Percentiles rank a stretch among this genome's conserved stretches.
Conservation (phyloP, 1,140 invertebrate genomes). For the Trachelipus rathkii region DNA sequence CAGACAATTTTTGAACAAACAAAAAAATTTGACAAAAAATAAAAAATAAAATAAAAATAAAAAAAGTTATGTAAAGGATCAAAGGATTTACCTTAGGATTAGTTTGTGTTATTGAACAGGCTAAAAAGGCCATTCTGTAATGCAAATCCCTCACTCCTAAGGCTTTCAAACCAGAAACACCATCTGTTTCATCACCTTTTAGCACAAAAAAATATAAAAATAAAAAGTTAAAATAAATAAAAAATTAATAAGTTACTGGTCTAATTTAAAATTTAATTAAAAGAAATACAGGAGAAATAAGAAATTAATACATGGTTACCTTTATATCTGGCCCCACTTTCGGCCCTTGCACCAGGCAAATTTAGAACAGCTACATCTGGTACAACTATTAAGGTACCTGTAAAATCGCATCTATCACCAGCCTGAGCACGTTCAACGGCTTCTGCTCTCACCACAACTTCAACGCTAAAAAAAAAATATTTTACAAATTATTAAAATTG, state of each 20-base stretch:
- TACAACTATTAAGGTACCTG: constrained; percentile 93
- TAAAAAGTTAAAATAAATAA: no score
- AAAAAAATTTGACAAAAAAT: no score
- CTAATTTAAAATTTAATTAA: background rate
- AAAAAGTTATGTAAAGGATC: no score
- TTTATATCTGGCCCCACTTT: constrained; percentile 70
- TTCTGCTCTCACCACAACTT: constrained; percentile 93
- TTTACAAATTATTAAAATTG: no score
- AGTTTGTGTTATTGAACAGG: constrained; percentile 81
- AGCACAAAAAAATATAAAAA: background rate
- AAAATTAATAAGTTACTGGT: background rate
- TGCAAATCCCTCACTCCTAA: constrained; percentile 93
- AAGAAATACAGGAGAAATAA: background rate
- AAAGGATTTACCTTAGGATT: constrained; percentile 62
- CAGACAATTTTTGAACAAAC: no score
- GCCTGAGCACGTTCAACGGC: constrained; percentile 94
- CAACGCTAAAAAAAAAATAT: constrained; percentile 62
- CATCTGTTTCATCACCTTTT: constrained; percentile 73
- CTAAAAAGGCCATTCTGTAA: constrained; percentile 91
- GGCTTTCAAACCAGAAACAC: constrained; percentile 84
- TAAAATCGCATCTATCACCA: constrained; percentile 89
- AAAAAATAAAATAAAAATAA: no score
- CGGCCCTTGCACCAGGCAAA: constrained; percentile 78
- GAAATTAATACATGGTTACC: constrained; percentile 29
- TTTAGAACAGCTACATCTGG: constrained; percentile 87